Evolutionary conservation across 2,888 invertebrate genomes (phyloP), one percentile per base, ranked within the genome.

Genomic region (Rhingia campestris): DNA sequence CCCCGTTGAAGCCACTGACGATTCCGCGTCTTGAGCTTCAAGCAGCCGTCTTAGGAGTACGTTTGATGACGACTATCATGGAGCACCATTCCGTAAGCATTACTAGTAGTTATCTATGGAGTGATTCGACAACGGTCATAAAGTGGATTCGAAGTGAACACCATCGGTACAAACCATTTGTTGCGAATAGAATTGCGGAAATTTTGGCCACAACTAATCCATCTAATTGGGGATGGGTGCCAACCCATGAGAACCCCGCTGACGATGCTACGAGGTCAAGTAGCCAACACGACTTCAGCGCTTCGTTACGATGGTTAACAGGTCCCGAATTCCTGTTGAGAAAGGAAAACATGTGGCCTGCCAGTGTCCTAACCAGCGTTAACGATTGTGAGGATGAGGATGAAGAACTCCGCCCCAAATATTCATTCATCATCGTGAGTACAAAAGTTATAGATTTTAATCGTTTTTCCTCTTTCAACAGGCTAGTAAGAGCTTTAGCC

Each of bases 171-270:
- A 69, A 75, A 30, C 72, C 64, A 37, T 81, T 64, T 45, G 63
- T 82, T 0, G 82, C 81, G n/a, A 58, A 72, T 41, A 49, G 81
- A 39, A 30, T 81, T 5, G 56, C 64, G 9, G 76, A 81, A 49
- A 72, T 76, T 33, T 33, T 81, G 2, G 35, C n/a, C 4, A 7
- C 32, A 0, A 66, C 70, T 5, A 12, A 79, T 4, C 33, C 74
- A 14, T 61, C 6, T 9, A 35, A 87, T n/a, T 88, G 87, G 86
- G 79, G 70, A 22, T 88, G 87, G 84, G 43, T 81, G 4, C 59
- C 63, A 9, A 76, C 59, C 5, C 5, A 59, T 9, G 35, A 59
- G 2, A 73, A 73, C 30, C 39, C 49, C 4, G 69, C 73, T 7
- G 82, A 77, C 32, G 61, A 82, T 7, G 73, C 73, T 5, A 87